Evolutionary conservation across 2,888 invertebrate species (phyloP).

Genomic region (Trachelus tabidus): DNA sequence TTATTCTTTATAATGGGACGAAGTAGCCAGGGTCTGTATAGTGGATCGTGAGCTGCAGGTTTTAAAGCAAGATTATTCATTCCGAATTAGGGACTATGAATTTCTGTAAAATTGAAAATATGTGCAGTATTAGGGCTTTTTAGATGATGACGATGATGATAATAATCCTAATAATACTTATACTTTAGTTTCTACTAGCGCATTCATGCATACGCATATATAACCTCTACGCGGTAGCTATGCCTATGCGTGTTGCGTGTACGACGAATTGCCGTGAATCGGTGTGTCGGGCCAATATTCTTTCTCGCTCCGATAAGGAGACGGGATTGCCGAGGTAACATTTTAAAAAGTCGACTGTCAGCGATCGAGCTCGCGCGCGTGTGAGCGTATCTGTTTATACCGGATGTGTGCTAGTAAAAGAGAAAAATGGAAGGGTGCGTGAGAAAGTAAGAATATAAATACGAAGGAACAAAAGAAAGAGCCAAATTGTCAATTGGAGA

Average conservation of each 20-base stretch:
- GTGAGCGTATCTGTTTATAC: neutral
- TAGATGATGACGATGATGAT: conserved; percentile 6
- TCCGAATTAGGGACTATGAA: neutral
- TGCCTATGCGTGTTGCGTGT: neutral
- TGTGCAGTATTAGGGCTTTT: conserved; percentile 33
- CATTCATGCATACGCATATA: conserved; percentile 15
- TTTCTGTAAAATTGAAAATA: conserved; percentile 29
- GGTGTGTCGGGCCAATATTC: neutral
- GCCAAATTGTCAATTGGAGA: neutral
- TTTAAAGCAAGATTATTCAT: neutral
- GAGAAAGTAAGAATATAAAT: neutral
- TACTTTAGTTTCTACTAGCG: conserved; percentile 17
- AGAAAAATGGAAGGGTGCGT: neutral
- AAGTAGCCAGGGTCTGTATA: neutral
- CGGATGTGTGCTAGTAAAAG: neutral
- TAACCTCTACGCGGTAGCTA: conserved; percentile 18
- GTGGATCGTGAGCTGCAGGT: neutral
- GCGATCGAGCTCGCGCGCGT: neutral
- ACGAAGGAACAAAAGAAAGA: neutral
- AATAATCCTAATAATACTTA: neutral
- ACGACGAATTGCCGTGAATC: neutral
- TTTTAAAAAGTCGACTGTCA: too few relatives aligned
- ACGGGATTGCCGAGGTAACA: neutral
- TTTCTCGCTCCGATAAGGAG: neutral
- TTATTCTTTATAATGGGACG: neutral